phyloP scores from a whole-genome alignment of 2,113 vertebrate species.

The Lutjanus erythropterus region DNA sequence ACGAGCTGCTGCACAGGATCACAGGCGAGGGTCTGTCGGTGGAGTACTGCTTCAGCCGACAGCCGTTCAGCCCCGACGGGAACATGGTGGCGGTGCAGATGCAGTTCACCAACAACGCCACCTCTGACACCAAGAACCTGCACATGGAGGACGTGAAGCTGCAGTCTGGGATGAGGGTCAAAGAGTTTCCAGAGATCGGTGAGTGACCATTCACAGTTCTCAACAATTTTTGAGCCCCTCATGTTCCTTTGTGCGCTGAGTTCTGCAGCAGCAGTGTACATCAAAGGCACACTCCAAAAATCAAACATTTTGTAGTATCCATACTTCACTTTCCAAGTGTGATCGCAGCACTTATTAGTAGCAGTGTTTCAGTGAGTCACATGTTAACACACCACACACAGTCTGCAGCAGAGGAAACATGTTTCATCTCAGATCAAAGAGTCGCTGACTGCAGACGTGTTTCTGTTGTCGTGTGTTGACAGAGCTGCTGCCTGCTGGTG shows the following conservation, averaged over 20 bases:
- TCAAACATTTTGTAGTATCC: background rate
- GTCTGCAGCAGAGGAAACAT: background rate
- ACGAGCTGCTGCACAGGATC: constrained; percentile 95
- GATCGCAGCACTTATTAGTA: background rate
- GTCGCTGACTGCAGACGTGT: background rate
- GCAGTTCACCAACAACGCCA: constrained; percentile 94
- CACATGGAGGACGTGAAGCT: constrained; percentile 90
- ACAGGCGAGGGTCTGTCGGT: constrained; percentile 94
- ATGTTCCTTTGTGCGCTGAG: too few relatives aligned
- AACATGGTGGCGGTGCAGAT: constrained; percentile 96
- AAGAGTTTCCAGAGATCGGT: constrained; percentile 96
- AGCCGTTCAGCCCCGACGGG: constrained; percentile 89
- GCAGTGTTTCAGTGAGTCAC: too few relatives aligned
- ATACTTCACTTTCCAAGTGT: too few relatives aligned
- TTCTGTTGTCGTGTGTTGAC: constrained; percentile 17
- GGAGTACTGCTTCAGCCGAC: constrained; percentile 94
- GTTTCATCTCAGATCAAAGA: background rate
- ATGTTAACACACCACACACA: background rate
- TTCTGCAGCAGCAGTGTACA: too few relatives aligned
- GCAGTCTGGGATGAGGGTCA: constrained; percentile 92
- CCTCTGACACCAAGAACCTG: constrained; percentile 89
- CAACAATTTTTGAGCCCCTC: too few relatives aligned
- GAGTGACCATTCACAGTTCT: too few relatives aligned
- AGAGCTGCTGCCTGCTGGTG: constrained; percentile 91
- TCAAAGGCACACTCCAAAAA: too few relatives aligned